A percentile compares a stretch with the other conserved stretches of the same genome.
These are phyloP conservation scores for Condylura cristata DNA, from an alignment of 2,113 vertebrate genomes.

Conservation along the genomic window DNA sequence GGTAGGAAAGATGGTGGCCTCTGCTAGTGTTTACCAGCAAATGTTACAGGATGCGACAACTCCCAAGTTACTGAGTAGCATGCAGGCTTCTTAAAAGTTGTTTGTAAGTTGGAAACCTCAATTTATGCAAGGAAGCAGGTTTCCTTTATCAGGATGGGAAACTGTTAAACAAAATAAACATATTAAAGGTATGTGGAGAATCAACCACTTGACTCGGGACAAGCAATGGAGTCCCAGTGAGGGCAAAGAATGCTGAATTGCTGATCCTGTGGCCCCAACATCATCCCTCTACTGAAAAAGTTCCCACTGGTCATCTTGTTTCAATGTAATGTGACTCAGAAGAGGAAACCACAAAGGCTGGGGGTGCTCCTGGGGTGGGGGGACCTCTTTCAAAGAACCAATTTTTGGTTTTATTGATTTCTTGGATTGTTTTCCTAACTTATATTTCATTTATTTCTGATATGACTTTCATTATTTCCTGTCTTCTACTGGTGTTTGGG, in stretches of 20 bases:
- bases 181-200: neutral
- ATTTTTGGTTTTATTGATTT: too few relatives aligned
- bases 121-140: neutral
- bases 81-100: neutral
- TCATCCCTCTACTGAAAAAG: neutral
- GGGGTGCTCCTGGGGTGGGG: too few relatives aligned
- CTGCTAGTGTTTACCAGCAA: neutral
- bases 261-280: neutral
- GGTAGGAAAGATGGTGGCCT: neutral
- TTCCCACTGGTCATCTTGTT: neutral
- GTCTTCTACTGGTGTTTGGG: too few relatives aligned
- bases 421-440: too few relatives aligned
- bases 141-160: neutral
- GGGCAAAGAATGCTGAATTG: neutral
- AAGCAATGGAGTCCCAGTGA: neutral
- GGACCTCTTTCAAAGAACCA: too few relatives aligned
- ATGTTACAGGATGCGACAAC: neutral
- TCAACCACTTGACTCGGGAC: neutral
- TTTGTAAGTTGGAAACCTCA: neutral
- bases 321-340: slow-evolving; percentile 38
- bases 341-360: slow-evolving; percentile 15
- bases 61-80: neutral
- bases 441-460: too few relatives aligned
- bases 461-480: too few relatives aligned
- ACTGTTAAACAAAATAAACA: slow-evolving; percentile 16